Base-by-base conservation (phyloP, 2,797 vertebrate species). In the Cossypha caffra region DNA sequence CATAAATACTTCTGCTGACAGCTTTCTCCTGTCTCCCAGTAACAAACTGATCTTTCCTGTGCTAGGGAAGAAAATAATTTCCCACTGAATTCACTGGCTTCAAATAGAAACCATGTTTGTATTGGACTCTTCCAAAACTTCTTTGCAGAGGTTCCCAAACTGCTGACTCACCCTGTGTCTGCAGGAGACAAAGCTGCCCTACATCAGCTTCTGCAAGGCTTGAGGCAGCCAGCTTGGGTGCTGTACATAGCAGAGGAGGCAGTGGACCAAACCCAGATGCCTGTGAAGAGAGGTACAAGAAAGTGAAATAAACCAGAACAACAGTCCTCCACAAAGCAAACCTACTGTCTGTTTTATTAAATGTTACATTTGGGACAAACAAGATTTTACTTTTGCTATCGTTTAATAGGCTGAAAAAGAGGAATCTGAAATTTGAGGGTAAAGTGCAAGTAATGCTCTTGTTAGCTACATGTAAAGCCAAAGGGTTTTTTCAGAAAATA, bases 401-500 rank as follows among this genome's bases (percentile, higher is more conserved):
- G 43, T 85, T 84, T 73, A 66, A 73, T 66, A 40, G 16, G 13
- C 73, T 61, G 20, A 75, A 86, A 81, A 88, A 59, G 35, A 59
- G 9, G 13, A 88, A 90, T 48, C 33, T n/a, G 63, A 88, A 86
- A 50, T 67, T 20, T 52, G 25, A 19, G 48, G 4, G 10, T 86
- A 37, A 91, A 79, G 31, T 84, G 38, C 31, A 75, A 88, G 24
- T 48, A 28, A 63, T 18, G 8, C 64, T 72, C 47, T 91, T 63
- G 42, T 33, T 80, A 93, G 31, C 75, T 74, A 28, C 24, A 14
- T 48, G 42, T 38, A 77, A 87, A 91, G 29, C 52, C 61, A 66
- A 93, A 80, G 42, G 16, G 9, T 13, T 74, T 91, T 82, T 88
- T 80, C 57, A 42, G 75, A 83, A 82, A 90, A 86, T n/a, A 88